These are phyloP conservation scores for Molossus molossus DNA, from an alignment of 2,797 vertebrate species.

Conservation along the genomic window DNA sequence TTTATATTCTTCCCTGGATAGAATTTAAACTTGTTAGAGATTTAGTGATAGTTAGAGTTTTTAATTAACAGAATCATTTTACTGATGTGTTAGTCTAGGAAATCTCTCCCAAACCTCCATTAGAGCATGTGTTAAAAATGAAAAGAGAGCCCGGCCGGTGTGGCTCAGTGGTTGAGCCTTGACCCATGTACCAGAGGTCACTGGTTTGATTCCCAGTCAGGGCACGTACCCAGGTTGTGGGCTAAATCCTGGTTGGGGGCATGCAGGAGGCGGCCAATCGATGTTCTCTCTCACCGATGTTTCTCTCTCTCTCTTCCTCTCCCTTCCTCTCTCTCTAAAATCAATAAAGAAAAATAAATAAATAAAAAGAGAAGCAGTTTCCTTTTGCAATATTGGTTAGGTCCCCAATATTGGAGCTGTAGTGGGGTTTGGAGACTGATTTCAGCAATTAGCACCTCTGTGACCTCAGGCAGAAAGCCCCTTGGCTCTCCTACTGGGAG, in stretches of 20 bases:
- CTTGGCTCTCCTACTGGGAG: background rate
- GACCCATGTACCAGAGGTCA: too few relatives aligned
- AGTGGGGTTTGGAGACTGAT: background rate
- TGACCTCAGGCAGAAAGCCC: background rate
- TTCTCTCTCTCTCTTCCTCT: background rate
- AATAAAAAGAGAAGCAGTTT: background rate
- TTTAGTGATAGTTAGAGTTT: slow-evolving; percentile 5
- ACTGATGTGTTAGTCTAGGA: background rate
- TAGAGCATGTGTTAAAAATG: background rate
- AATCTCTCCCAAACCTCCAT: background rate
- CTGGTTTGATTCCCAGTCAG: background rate
- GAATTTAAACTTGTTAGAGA: slow-evolving; percentile 32
- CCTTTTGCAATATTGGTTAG: background rate
- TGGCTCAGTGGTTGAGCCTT: too few relatives aligned
- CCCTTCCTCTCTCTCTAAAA: too few relatives aligned
- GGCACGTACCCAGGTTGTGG: background rate
- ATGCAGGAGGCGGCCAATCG: background rate
- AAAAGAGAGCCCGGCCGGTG: background rate
- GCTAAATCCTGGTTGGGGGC: background rate
- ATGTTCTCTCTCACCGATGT: background rate
- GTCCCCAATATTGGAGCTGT: background rate
- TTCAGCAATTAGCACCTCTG: background rate
- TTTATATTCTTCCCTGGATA: background rate
- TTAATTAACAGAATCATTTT: slow-evolving; percentile 32
- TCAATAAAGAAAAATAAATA: background rate